These are phyloP conservation scores for Trichogramma pretiosum DNA, from an alignment of 1,140 invertebrate species.

Conservation along the genomic window DNA sequence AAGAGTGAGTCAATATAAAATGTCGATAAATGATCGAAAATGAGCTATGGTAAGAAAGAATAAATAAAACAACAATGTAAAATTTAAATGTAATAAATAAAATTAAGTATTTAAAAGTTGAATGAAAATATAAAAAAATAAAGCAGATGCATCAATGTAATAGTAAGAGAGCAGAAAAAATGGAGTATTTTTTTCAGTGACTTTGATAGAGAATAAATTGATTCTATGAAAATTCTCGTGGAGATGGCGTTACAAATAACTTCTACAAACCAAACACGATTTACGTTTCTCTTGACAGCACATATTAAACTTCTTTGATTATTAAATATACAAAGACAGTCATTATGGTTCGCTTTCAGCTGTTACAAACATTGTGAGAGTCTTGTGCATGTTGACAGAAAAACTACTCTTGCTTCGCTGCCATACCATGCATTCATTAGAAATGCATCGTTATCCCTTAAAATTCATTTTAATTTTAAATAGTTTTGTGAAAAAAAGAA, in stretches of 20 bases:
- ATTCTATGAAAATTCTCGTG: constrained; percentile 9
- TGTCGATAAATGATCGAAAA: constrained; percentile 16
- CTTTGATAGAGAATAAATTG: too few relatives aligned
- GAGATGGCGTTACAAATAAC: constrained; percentile 6
- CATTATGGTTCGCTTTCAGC: constrained; percentile 5
- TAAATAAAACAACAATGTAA: constrained; percentile 21
- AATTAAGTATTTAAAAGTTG: constrained; percentile 28
- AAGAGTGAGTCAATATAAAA: constrained; percentile 20
- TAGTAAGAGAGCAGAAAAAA: constrained; percentile 26
- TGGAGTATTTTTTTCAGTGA: too few relatives aligned
- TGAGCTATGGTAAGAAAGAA: constrained; percentile 19
- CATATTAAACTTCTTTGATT: constrained; percentile 7
- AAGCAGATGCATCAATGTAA: constrained; percentile 28
- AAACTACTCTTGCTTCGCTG: constrained; percentile 22
- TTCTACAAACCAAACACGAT: constrained; percentile 1
- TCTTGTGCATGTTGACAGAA: too few relatives aligned
- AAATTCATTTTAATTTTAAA: constrained; percentile 17
- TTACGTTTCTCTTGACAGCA: constrained; percentile 6
- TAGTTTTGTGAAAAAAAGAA: constrained; percentile 15
- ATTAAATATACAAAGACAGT: constrained; percentile 11
- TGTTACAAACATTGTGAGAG: too few relatives aligned
- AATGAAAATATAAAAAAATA: constrained; percentile 27
- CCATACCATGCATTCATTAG: constrained; percentile 24
- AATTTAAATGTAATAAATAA: constrained; percentile 23
- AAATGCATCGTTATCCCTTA: constrained; percentile 18